Evolutionary conservation across 2,797 vertebrate species (phyloP), one percentile per base, ranked within the genome.

Genomic region (Chelon labrosus): DNA sequence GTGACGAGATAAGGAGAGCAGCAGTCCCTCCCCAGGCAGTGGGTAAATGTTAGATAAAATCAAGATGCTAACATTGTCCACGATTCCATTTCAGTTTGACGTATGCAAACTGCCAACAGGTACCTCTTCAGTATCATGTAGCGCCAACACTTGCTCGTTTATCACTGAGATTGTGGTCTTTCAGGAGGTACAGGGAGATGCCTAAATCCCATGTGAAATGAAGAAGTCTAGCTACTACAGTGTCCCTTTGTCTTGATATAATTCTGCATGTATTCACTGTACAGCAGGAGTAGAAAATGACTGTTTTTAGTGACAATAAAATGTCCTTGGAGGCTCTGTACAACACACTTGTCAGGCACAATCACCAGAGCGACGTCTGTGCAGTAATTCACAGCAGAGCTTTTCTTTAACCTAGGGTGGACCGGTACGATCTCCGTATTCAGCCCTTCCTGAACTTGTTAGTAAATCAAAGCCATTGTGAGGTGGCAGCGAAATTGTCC

Each of bases 391-490:
- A 79, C 59, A 51, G 68, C 68, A 39, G 47, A 56, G 70, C 69
- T 70, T 72, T 65, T 68, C 67, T 81, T 64, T 73, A 70, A 80
- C 67, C 61, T 65, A 55, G 50, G 56, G 46, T 22, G 11, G 41
- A 68, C 58, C 47, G 58, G 38, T 46, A 60, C 38, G 46, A 51
- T 66, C 20, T 50, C 46, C 63, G 31, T 56, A 61, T 73, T 72
- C 63, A 67, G 37, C 38, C 70, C 39, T 31, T 39, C 46, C 71
- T 66, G 49, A 75, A 81, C 77, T 73, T 86, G 85, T 89, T 83
- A 82, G 85, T 88, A 84, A 89, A 84, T 89, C 82, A 88, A 31
- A 55, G 47, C 69, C 83, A 75, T 88, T 91, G 85, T 90, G 75
- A 79, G 85, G 67, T 80, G 80, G 76, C 81, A 79, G 57, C 82